Base-by-base conservation (phyloP, 2,113 vertebrate genomes). In the Thamnophis sirtalis region DNA sequence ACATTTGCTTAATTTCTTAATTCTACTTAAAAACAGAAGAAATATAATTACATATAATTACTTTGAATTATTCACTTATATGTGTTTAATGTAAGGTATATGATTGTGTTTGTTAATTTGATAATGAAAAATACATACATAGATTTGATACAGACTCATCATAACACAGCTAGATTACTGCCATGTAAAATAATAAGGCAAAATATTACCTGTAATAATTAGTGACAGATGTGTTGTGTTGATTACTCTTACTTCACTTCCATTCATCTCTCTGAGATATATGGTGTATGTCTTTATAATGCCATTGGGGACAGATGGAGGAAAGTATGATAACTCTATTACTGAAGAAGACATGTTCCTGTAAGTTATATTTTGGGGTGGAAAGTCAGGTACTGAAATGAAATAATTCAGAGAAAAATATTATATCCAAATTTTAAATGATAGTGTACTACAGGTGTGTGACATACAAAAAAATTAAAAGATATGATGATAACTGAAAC, bases 321-420 rank as follows among this genome's bases (percentile, higher is more conserved):
- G 98, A 84, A 96, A 93, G 92, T 97, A 98, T 3, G 97, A 98
- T 91, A 98, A 89, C 86, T 97, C 96, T 92, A 98, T 97, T 95
- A 98, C 97, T 89, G 9, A 93, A 51, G 98, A 98, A 92, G 98
- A 98, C 90, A 98, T 96, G 87, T 98, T 98, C 93, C 80, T 97
- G 50, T 98, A 98, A 43, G 96, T 97, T 95, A 98, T 94, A 51
- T 97, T 98, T 97, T 98, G 96, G 94, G 98, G 98, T 88, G 97
- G 96, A 93, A 96, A 97, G 92, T 95, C 96, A 54, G 98, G 98
- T 84, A 97, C 98, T 98, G 89, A 38, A 95, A 95, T 21, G 89
- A 92, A 95, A 95, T 94, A 95, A 87, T 63, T 53, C 48, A 53
- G 2, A 84, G 9, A 93, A 50, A 87, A 11, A 90, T 28, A 87